Base-by-base conservation (phyloP, 2,113 vertebrate genomes). In the Tragulus kanchil region DNA sequence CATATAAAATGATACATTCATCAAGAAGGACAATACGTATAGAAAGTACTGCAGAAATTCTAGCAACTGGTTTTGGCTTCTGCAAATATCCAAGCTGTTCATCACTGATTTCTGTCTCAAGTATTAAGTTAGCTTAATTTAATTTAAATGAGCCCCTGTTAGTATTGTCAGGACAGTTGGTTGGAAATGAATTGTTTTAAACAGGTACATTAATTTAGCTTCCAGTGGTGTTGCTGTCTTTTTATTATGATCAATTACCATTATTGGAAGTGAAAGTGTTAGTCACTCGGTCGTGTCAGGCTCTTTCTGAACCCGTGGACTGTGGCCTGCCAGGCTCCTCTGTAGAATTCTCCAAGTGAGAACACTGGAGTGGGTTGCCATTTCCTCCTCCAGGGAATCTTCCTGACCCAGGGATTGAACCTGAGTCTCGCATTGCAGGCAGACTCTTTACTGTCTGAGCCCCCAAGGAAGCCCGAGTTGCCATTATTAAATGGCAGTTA, bases 161-260 rank as follows among this genome's bases (percentile, higher is more conserved):
- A 78, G 67, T 25, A 67, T 28, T 92, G 65, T 95, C 36, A 93
- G 45, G 95, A 54, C 9, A 67, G 16, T 56, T 71, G 26, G 17
- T 73, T 93, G 48, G 16, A 87, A 96, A 95, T n/a, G 56, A 91
- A 94, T 91, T 85, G 23, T 54, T 75, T 93, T 78, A 28, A 79
- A 87, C 77, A 84, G 50, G 21, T 73, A 59, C 83, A 92, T 93
- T 59, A 52, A 79, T 77, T 83, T 90, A 26, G 71, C 61, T 90
- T 93, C 28, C 21, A 61, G 11, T 26, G 26, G 62, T 77, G 8
- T 26, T 52, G 26, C 4, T 84, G n/a, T 87, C 28, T 91, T 93
- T 78, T 84, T 65, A 54, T 86, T 78, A 58, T 83, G 79, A 84
- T 86, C 92, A 86, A 11, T 71, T 79, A n/a, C 21, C 10, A 3